phyloP scores from a whole-genome alignment of 2,888 invertebrate species.

The Drosophila incognita region DNA sequence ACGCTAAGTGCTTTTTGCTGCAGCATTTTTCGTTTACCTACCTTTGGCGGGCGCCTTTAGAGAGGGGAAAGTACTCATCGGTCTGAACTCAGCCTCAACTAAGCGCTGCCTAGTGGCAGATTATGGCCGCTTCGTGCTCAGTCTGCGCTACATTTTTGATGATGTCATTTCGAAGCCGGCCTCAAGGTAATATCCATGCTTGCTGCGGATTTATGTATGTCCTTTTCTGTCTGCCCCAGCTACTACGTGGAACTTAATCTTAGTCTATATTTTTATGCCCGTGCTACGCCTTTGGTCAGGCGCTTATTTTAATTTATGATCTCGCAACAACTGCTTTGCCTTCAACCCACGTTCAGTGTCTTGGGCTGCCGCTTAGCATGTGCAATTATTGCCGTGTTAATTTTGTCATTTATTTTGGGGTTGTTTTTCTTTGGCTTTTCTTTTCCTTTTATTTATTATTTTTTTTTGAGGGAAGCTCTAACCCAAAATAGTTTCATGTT shows the following conservation, averaged over 20 bases:
- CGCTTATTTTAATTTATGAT: slow-evolving; percentile 55
- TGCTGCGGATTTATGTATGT: slow-evolving; percentile 66
- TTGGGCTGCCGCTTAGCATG: slow-evolving; percentile 27
- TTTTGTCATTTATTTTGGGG: slow-evolving; percentile 76
- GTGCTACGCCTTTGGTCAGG: slow-evolving; percentile 25
- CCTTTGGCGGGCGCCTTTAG: slow-evolving; percentile 40
- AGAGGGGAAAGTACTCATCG: background rate
- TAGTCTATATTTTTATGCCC: slow-evolving; percentile 9
- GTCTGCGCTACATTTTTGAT: slow-evolving; percentile 74
- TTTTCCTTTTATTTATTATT: background rate
- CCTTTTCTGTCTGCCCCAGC: slow-evolving; percentile 2
- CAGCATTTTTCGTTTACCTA: slow-evolving; percentile 65
- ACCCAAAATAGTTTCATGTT: slow-evolving; percentile 64
- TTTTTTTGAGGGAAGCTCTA: slow-evolving; percentile 2
- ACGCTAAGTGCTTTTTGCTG: slow-evolving; percentile 78
- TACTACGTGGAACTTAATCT: slow-evolving; percentile 8
- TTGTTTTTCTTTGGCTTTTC: slow-evolving; percentile 6
- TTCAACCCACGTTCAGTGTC: slow-evolving; percentile 8
- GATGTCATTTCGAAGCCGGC: slow-evolving; percentile 74
- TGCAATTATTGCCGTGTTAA: slow-evolving; percentile 75
- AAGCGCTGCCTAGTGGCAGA: slow-evolving; percentile 76
- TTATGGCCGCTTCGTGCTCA: slow-evolving; percentile 75
- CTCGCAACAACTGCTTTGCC: slow-evolving; percentile 38
- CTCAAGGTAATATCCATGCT: slow-evolving; percentile 65
- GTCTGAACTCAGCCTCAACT: slow-evolving; percentile 40